Conservation (phyloP, 2,888 invertebrate species). For the Orthonevra nobilis region DNA sequence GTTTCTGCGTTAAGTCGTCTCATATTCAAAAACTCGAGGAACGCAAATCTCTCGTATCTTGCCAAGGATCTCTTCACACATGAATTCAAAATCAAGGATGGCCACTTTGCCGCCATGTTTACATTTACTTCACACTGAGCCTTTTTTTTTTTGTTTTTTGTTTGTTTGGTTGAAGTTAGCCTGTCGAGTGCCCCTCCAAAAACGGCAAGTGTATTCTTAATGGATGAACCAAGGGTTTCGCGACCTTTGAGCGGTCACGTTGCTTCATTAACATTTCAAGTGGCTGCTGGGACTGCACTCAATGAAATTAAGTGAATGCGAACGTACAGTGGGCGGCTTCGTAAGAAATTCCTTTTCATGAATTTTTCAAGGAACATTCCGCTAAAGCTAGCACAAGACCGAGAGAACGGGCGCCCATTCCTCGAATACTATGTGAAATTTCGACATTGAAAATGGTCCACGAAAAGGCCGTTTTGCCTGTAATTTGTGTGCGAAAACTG, state of each 20-base stretch:
- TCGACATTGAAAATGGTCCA: too few relatives aligned
- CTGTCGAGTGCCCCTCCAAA: not conserved
- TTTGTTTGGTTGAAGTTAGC: conserved; percentile 9
- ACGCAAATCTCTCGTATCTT: not conserved
- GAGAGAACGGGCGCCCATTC: too few relatives aligned
- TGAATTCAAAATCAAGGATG: conserved; percentile 42
- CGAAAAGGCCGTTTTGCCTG: not conserved
- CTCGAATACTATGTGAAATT: too few relatives aligned
- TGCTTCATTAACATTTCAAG: conserved; percentile 42
- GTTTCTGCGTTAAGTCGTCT: not conserved
- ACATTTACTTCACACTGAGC: conserved; percentile 37
- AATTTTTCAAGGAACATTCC: conserved; percentile 7
- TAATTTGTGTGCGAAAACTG: too few relatives aligned
- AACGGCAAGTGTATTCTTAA: too few relatives aligned
- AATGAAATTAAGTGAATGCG: conserved; percentile 37
- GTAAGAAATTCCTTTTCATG: conserved; percentile 34
- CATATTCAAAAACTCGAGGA: not conserved
- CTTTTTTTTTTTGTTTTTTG: too few relatives aligned
- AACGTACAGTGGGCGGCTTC: not conserved
- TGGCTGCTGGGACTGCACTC: conserved; percentile 37
- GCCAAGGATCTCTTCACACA: conserved; percentile 18
- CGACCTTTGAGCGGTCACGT: conserved; percentile 32
- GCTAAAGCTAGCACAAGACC: not conserved
- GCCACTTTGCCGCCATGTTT: conserved; percentile 37
- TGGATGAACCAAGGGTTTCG: not conserved